These are phyloP conservation scores for Albula glossodonta DNA, from an alignment of 2,113 vertebrate species.

Conservation along the genomic window DNA sequence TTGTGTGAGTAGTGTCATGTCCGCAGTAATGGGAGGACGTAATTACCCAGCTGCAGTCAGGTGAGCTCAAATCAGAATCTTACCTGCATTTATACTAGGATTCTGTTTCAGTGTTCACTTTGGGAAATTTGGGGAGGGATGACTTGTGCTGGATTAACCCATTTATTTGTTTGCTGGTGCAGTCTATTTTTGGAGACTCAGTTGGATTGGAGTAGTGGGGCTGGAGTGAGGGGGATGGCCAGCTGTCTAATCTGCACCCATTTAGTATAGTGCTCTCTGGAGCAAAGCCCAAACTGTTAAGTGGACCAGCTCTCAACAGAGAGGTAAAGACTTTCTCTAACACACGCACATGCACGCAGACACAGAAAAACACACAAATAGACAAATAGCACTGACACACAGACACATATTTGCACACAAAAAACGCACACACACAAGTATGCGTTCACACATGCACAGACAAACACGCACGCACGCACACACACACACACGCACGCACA, in stretches of 20 bases:
- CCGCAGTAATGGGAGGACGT: not conserved
- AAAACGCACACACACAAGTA: too few relatives aligned
- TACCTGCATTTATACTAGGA: not conserved
- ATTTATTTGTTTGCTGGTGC: constrained; percentile 43
- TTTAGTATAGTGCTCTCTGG: constrained; percentile 22
- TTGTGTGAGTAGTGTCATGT: not conserved
- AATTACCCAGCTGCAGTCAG: not conserved
- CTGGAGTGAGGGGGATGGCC: not conserved
- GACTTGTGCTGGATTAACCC: constrained; percentile 40
- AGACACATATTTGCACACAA: not conserved
- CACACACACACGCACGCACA: constrained; percentile 7
- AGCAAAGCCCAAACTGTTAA: constrained; percentile 23
- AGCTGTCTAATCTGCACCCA: constrained; percentile 26
- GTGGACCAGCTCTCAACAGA: not conserved
- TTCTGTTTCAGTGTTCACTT: not conserved
- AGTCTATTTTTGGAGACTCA: constrained; percentile 11
- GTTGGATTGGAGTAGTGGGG: not conserved
- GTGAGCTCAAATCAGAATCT: not conserved
- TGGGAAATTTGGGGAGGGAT: constrained; percentile 13
- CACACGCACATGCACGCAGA: not conserved
- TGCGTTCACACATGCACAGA: not conserved
- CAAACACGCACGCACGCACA: not conserved
- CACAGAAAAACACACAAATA: not conserved
- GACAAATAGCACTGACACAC: not conserved
- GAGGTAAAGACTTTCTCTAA: not conserved